phyloP scores from a whole-genome alignment of 1,140 invertebrate species.

The Halesus radiatus region DNA sequence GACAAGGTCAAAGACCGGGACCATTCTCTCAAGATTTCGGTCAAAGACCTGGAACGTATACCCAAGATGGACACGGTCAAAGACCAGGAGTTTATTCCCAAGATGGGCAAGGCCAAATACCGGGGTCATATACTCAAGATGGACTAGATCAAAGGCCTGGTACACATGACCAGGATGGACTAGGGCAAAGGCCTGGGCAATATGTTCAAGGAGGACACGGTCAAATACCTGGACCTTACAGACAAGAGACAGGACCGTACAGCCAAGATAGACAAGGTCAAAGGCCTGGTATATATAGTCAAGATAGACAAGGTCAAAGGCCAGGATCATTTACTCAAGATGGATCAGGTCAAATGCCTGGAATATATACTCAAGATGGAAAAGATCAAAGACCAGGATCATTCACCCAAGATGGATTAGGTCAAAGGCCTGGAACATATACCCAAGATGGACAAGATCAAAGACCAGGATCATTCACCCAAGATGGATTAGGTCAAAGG shows the following conservation, averaged over 20 bases:
- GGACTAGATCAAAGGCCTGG: not conserved
- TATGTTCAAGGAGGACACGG: not conserved
- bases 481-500: not conserved
- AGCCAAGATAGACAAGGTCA: slow-evolving; percentile 4
- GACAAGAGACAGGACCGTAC: no score
- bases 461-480: not conserved
- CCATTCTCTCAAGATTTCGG: not conserved
- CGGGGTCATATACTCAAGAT: not conserved
- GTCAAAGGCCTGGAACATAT: not conserved
- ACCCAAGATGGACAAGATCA: not conserved
- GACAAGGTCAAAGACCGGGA: not conserved
- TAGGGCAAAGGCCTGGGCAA: not conserved
- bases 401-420: not conserved
- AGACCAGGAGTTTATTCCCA: not conserved
- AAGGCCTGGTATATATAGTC: not conserved
- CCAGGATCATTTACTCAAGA: not conserved
- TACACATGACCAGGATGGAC: not conserved
- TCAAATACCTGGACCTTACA: not conserved
- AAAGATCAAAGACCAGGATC: not conserved
- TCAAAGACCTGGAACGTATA: not conserved
- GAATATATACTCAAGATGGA: not conserved
- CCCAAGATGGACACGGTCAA: not conserved
- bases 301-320: slow-evolving; percentile 1
- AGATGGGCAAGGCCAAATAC: not conserved
- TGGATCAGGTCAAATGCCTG: not conserved